A percentile compares a stretch with the other conserved stretches of the same genome.
Evolutionary conservation across 2,113 vertebrate species (phyloP).

Genomic region (Callorhinus ursinus): DNA sequence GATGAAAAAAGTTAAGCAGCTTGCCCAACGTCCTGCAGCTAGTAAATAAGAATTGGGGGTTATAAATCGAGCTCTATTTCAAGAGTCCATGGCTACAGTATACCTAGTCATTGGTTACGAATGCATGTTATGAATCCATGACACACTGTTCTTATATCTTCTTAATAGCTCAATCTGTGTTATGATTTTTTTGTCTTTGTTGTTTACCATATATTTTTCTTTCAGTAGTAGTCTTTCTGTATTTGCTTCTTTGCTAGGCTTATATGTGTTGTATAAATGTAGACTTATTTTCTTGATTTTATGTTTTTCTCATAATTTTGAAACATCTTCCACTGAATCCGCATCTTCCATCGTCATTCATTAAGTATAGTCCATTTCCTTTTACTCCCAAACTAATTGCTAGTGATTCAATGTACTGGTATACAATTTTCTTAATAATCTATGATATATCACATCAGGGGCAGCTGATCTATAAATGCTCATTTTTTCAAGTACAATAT

Average conservation of each 20-base stretch:
- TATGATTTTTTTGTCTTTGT: not conserved
- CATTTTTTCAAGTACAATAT: conserved; percentile 71
- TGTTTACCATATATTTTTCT: not conserved
- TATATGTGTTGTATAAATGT: not conserved
- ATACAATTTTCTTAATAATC: conserved; percentile 81
- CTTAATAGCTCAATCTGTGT: not conserved
- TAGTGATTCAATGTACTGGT: conserved; percentile 60
- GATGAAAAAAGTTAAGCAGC: not conserved
- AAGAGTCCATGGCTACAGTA: not conserved
- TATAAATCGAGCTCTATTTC: not conserved
- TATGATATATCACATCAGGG: conserved; percentile 75
- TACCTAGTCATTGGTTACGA: not conserved
- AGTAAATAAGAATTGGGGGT: not conserved
- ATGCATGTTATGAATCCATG: not conserved
- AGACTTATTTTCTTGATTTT: conserved; percentile 59
- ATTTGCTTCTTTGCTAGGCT: not conserved
- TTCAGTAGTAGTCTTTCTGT: not conserved
- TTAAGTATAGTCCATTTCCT: conserved; percentile 43
- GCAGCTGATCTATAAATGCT: conserved; percentile 73
- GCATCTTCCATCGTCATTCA: conserved; percentile 69
- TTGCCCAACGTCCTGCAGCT: not conserved
- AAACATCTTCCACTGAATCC: conserved; percentile 53
- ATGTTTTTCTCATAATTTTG: conserved; percentile 60
- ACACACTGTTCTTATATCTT: not conserved
- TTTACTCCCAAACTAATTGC: conserved; percentile 67